Evolutionary conservation across 2,888 invertebrate species (phyloP).

Genomic region (Mesorhabditis sp.): DNA sequence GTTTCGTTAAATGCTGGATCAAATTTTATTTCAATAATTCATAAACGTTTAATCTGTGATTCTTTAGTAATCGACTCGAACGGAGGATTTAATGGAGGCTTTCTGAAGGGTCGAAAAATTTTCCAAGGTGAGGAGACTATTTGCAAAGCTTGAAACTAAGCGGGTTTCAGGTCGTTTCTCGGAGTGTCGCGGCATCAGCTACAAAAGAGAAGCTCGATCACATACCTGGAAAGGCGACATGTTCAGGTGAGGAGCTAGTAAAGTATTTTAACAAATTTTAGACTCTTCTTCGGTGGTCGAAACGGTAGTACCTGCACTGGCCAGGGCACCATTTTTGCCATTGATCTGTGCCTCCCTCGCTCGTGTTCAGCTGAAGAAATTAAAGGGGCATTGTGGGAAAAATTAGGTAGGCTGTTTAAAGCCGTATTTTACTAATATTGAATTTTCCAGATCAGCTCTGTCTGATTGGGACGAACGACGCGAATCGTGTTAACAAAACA

Average conservation of each 20-base stretch:
- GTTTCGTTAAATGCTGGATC: background rate
- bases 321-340: background rate
- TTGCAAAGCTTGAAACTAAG: background rate
- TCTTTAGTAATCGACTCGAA: constrained; percentile 6
- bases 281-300: background rate
- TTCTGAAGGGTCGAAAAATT: background rate
- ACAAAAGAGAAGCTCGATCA: background rate
- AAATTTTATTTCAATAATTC: too few relatives aligned
- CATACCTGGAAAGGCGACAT: constrained; percentile 6
- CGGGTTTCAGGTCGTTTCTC: background rate
- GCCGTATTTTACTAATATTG: too few relatives aligned
- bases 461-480: background rate
- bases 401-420: too few relatives aligned
- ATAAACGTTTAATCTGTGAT: too few relatives aligned
- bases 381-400: too few relatives aligned
- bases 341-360: background rate
- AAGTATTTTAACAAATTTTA: background rate
- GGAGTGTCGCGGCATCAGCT: background rate
- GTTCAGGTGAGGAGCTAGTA: background rate
- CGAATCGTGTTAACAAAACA: background rate
- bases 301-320: background rate
- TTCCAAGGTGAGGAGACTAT: background rate
- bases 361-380: background rate
- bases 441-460: background rate
- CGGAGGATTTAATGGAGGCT: background rate